Conservation (phyloP, 2,888 invertebrate species). For the Bugula neritina region DNA sequence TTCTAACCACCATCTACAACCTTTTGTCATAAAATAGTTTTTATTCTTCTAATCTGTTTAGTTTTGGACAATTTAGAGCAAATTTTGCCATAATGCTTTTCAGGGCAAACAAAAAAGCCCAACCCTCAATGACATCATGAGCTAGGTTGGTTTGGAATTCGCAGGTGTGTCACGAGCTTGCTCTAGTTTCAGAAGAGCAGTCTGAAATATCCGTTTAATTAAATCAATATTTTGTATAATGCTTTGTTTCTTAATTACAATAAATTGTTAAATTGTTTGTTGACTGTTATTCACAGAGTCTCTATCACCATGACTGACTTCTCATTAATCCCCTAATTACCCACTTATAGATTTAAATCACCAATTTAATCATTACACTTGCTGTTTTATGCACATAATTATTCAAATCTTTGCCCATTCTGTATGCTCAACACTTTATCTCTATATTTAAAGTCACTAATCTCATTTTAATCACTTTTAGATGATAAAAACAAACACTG, state of each 20-base stretch:
- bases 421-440: background rate
- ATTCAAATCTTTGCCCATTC: background rate
- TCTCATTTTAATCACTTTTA: background rate
- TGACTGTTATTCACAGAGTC: background rate
- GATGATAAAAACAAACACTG: no score
- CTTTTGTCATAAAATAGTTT: slow-evolving; percentile 18
- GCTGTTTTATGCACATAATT: background rate
- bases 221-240: background rate
- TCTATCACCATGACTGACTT: background rate
- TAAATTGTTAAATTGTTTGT: background rate
- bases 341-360: background rate
- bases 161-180: slow-evolving; percentile 10
- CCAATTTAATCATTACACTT: background rate
- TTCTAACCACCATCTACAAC: background rate
- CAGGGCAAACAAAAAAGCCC: background rate
- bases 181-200: background rate
- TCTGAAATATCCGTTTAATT: background rate
- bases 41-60: slow-evolving; percentile 24
- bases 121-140: slow-evolving; percentile 6
- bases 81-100: background rate
- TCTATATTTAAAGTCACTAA: background rate
- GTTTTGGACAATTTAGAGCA: slow-evolving; percentile 12
- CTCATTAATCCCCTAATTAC: background rate
- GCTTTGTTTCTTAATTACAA: background rate
- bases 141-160: background rate